phyloP scores from a whole-genome alignment of 2,888 invertebrate genomes.

The Agrochola lychnidis region DNA sequence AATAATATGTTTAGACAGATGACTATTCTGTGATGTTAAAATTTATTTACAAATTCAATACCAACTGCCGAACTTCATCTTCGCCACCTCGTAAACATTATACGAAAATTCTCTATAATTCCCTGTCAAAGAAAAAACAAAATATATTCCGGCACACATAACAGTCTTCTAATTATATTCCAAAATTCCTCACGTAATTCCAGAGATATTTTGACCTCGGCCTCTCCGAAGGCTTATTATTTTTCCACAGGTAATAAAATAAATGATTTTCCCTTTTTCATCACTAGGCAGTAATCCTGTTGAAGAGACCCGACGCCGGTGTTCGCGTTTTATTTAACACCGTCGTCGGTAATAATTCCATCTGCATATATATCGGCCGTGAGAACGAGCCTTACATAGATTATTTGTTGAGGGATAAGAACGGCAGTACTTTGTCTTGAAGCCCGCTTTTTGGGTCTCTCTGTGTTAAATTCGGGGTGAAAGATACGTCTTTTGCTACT shows the following conservation, averaged over 20 bases:
- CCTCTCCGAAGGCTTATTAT: constrained; percentile 77
- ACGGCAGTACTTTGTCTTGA: constrained; percentile 58
- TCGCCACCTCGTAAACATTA: constrained; percentile 28
- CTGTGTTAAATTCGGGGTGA: constrained; percentile 60
- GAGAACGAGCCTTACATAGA: constrained; percentile 62
- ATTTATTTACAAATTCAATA: not conserved
- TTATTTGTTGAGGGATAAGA: constrained; percentile 62
- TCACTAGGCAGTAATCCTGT: constrained; percentile 76
- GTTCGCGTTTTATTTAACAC: constrained; percentile 81
- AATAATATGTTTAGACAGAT: not conserved
- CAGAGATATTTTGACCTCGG: constrained; percentile 65
- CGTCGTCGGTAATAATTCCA: constrained; percentile 81
- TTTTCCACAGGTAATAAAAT: constrained; percentile 83
- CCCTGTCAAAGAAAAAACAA: constrained; percentile 45
- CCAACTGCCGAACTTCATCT: not conserved
- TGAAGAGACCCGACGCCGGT: constrained; percentile 60
- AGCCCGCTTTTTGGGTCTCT: constrained; percentile 55
- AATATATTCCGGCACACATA: constrained; percentile 52
- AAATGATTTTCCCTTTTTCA: constrained; percentile 84
- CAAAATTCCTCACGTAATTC: constrained; percentile 67
- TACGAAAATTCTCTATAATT: constrained; percentile 14
- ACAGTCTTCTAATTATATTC: constrained; percentile 72
- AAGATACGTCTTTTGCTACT: constrained; percentile 59
- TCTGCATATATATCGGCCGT: constrained; percentile 83
- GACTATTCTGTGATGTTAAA: not conserved